Percentiles rank a stretch among this genome's conserved stretches.
These are phyloP conservation scores for Agrotis clavis DNA, from an alignment of 2,888 invertebrate genomes.

Conservation along the genomic window DNA sequence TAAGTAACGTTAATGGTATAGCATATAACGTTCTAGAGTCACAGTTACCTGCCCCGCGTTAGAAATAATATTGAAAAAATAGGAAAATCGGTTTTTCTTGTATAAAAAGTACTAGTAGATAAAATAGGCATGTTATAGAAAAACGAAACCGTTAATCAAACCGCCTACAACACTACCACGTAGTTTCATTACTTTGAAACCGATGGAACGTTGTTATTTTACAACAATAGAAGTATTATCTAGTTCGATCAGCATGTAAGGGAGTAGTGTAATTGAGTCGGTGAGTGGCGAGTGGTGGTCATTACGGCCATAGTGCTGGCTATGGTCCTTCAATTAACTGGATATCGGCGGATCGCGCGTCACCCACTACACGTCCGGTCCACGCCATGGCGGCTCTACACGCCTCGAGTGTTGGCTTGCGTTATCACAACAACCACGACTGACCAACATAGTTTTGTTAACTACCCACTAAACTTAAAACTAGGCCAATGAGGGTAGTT, in stretches of 20 bases:
- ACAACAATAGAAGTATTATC: slow-evolving; percentile 23
- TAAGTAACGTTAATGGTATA: too few relatives aligned
- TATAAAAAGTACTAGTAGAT: too few relatives aligned
- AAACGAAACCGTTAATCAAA: not conserved
- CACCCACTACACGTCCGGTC: slow-evolving; percentile 58
- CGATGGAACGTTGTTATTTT: not conserved
- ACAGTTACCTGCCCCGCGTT: too few relatives aligned
- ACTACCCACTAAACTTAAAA: slow-evolving; percentile 1
- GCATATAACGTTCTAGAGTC: too few relatives aligned
- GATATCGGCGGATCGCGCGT: slow-evolving; percentile 56
- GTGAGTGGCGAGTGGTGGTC: slow-evolving; percentile 53
- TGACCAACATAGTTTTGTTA: slow-evolving; percentile 6
- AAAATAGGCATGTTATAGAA: not conserved
- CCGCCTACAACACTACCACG: not conserved
- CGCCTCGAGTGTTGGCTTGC: slow-evolving; percentile 42
- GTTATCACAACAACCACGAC: slow-evolving; percentile 28
- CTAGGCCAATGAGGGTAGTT: slow-evolving; percentile 8
- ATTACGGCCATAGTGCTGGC: slow-evolving; percentile 54
- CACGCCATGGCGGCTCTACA: slow-evolving; percentile 36
- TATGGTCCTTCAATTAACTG: slow-evolving; percentile 67
- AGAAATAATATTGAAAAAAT: too few relatives aligned
- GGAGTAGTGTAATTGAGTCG: slow-evolving; percentile 56
- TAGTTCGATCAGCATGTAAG: slow-evolving; percentile 26
- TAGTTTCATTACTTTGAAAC: not conserved
- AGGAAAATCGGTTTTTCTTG: too few relatives aligned